Evolutionary conservation across 2,888 invertebrate genomes (phyloP).

Genomic region (Phorcus lineatus): DNA sequence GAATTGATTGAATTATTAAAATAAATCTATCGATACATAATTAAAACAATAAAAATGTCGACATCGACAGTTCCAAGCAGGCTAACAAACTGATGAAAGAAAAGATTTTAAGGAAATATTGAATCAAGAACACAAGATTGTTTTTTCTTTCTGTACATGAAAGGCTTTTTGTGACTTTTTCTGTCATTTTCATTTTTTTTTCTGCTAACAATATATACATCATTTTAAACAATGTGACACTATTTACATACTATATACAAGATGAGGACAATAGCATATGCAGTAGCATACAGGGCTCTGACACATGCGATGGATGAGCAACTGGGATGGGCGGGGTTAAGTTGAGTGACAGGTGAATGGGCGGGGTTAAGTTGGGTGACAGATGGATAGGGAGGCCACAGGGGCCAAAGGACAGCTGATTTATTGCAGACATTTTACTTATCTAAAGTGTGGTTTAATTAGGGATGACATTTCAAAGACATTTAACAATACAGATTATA

Average conservation of each 20-base stretch:
- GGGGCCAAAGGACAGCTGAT: too few relatives aligned
- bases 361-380: background rate
- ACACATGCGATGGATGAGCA: background rate
- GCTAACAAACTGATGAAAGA: background rate
- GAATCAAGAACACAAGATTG: background rate
- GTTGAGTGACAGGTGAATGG: background rate
- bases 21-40: too few relatives aligned
- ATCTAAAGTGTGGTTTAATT: too few relatives aligned
- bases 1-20: too few relatives aligned
- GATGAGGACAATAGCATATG: background rate
- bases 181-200: background rate
- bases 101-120: background rate
- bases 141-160: background rate
- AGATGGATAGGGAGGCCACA: background rate
- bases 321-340: background rate
- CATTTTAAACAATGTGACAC: background rate
- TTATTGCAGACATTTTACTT: too few relatives aligned
- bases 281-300: background rate
- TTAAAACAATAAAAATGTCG: too few relatives aligned
- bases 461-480: too few relatives aligned
- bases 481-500: too few relatives aligned
- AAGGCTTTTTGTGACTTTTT: constrained; percentile 13
- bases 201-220: constrained; percentile 1
- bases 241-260: background rate
- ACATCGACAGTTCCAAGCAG: too few relatives aligned